Evolutionary conservation across 2,888 invertebrate species (phyloP), one percentile per base, ranked within the genome.

Genomic region (Cantharis lateralis): DNA sequence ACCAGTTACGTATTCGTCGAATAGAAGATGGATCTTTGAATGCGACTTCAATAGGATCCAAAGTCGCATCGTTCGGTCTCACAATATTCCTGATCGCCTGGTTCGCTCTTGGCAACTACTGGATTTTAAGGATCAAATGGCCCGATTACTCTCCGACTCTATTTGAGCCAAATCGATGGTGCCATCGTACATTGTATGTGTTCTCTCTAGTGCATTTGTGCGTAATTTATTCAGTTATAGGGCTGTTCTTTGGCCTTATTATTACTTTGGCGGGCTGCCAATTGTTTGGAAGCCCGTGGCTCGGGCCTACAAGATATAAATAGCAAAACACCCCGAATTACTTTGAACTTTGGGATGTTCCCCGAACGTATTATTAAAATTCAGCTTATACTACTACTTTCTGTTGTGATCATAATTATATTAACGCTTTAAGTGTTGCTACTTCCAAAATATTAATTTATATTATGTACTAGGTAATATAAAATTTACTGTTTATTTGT

Each of bases 101-200:
- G 95, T 95, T 95, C 85, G 91, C 91, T 0, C 90, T 93, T 81
- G 95, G 83, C 24, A 83, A 83, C 79, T 83, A 83, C 77, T 96
- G 95, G 95, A 94, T 94, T 15, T 88, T 94, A 68, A 90, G 90
- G 79, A 94, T 95, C 85, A 92, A 93, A 90, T 93, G 93, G 92
- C 95, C 95, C 0, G 92, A 93, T 83, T 95, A 92, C 87, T 89
- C 91, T 0, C 93, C 93, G 0, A 91, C 92, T 0, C 89, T 94
- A 28, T 94, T 93, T 87, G 93, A 94, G 79, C 95, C 95, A 0
- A 93, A 94, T 87, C 91, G 91, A 80, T 95, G 95, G 95, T 96
- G 95, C 85, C 92, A 94, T 85, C 91, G 92, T 80, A 93, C 93
- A 0, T 90, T 96, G 26, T 96, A 95, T 87, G 91, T 94, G 83